Evolutionary conservation across 1,140 invertebrate genomes (phyloP).

Genomic region (Achatina immaculata): DNA sequence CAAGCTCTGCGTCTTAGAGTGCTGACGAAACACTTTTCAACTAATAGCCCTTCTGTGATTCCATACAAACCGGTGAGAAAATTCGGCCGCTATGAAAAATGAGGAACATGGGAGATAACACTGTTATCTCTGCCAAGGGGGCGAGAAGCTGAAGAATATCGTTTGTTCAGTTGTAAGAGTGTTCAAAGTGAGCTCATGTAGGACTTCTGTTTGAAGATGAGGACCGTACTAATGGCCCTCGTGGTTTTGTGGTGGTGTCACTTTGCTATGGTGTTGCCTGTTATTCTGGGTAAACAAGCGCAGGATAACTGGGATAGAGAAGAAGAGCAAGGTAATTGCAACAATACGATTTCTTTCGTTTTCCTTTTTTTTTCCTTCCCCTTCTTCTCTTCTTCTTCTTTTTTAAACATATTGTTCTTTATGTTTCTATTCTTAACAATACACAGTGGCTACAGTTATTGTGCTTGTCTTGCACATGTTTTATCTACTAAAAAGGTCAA

Average conservation of each 20-base stretch:
- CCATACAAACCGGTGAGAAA: too few species aligned
- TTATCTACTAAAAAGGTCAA: too few species aligned
- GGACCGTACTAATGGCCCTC: conserved; percentile 44
- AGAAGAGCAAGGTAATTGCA: conserved; percentile 30
- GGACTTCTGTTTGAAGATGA: conserved; percentile 26
- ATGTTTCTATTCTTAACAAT: too few species aligned
- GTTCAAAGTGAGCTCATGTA: conserved; percentile 31
- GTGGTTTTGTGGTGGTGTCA: conserved; percentile 42
- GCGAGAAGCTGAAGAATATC: background rate
- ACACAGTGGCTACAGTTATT: too few species aligned
- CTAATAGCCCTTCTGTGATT: too few species aligned
- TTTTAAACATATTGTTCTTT: too few species aligned
- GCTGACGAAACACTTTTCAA: too few species aligned
- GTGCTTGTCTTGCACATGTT: too few species aligned
- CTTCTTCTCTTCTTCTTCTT: background rate
- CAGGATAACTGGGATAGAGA: conserved; percentile 35
- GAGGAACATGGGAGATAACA: background rate
- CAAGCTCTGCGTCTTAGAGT: too few species aligned
- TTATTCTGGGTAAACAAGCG: conserved; percentile 38
- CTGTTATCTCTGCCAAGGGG: background rate
- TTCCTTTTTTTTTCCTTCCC: background rate
- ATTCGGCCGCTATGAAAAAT: background rate
- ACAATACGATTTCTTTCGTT: background rate
- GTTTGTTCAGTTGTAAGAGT: conserved; percentile 17
- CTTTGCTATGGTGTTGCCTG: conserved; percentile 36